Base-by-base conservation (phyloP, 2,888 invertebrate species). In the Spicauda simplicius region DNA sequence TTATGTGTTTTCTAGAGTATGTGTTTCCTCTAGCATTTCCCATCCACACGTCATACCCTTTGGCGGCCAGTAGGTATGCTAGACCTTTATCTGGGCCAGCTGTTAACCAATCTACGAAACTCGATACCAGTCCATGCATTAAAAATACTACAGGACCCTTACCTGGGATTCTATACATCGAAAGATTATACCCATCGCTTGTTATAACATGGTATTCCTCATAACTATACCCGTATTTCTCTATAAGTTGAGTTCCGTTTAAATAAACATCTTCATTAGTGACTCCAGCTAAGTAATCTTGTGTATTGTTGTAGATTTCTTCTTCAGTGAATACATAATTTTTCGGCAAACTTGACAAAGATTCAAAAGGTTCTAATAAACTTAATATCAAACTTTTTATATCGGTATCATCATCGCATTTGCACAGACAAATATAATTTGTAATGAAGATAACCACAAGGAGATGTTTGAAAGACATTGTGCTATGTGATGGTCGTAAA, bases 231-330 rank as follows among this genome's bases (percentile, higher is more conserved):
- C 64, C 64, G 37, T 64, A 56, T 64, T 64, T 64, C 50, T 50
- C 19, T 56, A 64, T 64, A 12, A 64, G 64, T 25, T 64, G 33
- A 33, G 56, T 56, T 48, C 64, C 64, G 8, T 48, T 63, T 63
- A 63, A 63, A 25, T 12, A 30, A 2, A 63, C 16, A 30, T 63
- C 63, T 18, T 63, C 55, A 55, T 63, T 63, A 5, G 16, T 14
- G 2, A 16, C n/a, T 0, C 48, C 63, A 11, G 18, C 30, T 20
- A 30, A 7, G 30, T 63, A 63, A 7, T 45, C 12, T 6, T 45
- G 25, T 10, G 4, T 30, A 12, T 45, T 25, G 3, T 54, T 55
- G n/a, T 53, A 20, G 8, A 54, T 41, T 54, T 54, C n/a, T 10
- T 62, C 41, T 0, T 53, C 62, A 14, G 41, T 54, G 18, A 16